These are phyloP conservation scores for Lepisosteus osseus DNA, from an alignment of 2,113 vertebrate genomes.

Conservation along the genomic window DNA sequence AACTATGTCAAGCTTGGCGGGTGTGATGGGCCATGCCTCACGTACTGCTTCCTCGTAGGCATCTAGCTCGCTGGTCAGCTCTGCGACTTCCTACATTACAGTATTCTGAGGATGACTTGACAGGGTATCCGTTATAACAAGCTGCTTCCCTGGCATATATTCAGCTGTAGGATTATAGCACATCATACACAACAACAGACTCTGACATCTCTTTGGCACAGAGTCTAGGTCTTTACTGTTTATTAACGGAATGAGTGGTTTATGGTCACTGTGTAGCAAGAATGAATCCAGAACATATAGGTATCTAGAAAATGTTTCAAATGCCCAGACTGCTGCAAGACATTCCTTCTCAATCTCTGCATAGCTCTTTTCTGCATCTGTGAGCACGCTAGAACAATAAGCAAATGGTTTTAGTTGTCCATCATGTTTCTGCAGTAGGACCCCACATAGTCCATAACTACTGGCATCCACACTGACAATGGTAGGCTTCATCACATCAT, in stretches of 20 bases:
- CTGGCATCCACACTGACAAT: conserved; percentile 18
- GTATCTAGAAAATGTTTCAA: too few relatives aligned
- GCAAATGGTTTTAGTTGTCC: neutral
- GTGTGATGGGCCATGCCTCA: neutral
- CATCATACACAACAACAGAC: too few relatives aligned
- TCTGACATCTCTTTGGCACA: too few relatives aligned
- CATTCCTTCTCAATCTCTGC: too few relatives aligned
- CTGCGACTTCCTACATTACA: neutral
- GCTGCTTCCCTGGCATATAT: conserved; percentile 10
- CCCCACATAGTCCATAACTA: neutral
- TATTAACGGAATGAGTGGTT: too few relatives aligned
- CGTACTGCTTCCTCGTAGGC: neutral
- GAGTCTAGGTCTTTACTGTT: too few relatives aligned
- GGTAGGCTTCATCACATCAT: conserved; percentile 1
- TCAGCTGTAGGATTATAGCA: neutral
- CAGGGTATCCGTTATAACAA: conserved; percentile 4
- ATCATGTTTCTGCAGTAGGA: conserved; percentile 2
- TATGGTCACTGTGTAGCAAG: too few relatives aligned
- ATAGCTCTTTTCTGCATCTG: too few relatives aligned
- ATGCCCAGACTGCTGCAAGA: too few relatives aligned
- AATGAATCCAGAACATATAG: too few relatives aligned
- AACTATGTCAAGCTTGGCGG: conserved; percentile 8
- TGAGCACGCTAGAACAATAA: neutral
- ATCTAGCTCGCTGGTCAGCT: conserved; percentile 7
- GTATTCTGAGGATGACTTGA: conserved; percentile 7